Conservation (phyloP, 2,888 invertebrate genomes). For the Rotaria macrura region DNA sequence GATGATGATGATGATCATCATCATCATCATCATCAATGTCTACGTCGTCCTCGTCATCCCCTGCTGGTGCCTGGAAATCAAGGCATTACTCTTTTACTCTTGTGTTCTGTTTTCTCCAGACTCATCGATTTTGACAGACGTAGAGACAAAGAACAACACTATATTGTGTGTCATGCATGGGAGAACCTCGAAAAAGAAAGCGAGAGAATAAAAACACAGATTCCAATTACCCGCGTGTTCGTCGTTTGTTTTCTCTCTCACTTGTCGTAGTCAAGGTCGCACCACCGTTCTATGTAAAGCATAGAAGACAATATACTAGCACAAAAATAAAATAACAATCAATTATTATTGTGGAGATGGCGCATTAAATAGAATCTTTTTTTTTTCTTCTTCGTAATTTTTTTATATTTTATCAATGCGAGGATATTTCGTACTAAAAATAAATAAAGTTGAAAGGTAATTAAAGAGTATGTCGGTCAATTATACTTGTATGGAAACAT, state of each 20-base stretch:
- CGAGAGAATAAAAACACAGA: background rate
- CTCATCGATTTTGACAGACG: background rate
- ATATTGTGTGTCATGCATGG: background rate
- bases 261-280: background rate
- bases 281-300: background rate
- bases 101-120: background rate
- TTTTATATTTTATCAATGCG: too few relatives aligned
- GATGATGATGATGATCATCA: too few relatives aligned
- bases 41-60: background rate
- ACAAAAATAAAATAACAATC: background rate
- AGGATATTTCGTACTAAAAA: background rate
- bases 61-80: background rate
- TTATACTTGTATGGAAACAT: background rate
- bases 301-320: background rate
- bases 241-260: background rate
- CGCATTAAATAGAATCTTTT: background rate
- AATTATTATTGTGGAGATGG: background rate
- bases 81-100: background rate
- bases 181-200: background rate
- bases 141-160: background rate
- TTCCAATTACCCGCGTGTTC: background rate
- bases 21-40: too few relatives aligned
- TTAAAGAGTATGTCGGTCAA: background rate
- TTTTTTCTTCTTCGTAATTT: background rate
- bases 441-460: background rate